Evolutionary conservation across 1,140 invertebrate species (phyloP), one percentile per base, ranked within the genome.

Genomic region (Globodera rostochiensis): DNA sequence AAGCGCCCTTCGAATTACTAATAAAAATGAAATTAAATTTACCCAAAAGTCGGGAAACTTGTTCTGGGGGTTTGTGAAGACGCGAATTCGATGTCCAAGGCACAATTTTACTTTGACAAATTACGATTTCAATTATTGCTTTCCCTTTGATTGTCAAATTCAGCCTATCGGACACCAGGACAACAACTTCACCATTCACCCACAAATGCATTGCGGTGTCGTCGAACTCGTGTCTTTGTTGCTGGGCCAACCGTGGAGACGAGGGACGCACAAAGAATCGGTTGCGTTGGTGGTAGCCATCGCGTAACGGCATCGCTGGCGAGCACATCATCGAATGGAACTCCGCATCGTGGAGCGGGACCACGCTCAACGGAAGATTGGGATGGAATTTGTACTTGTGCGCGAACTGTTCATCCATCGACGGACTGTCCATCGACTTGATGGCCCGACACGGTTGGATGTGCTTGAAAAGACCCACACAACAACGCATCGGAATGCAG

Each of bases 201-300:
- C 46, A 76, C 74, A 45, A 76, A 76, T 76, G 57, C 74, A 76
- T 76, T 8, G 74, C 74, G 46, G 57, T 76, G 19, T 76, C 74
- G 46, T 76, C 74, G 46, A 50, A 53, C 8, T 60, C 36, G 36
- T 57, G 47, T 66, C 74, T 57, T 3, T 76, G 57, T 57, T 76
- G 74, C 25, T 66, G 66, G 6, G 77, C 64, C 50, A 49, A 50
- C 66, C 25, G 77, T 11, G 64, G 77, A 7, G 19, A 25, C 5
- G 69, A 15, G 4, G 77, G 77, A 78, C 77, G 77, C 64, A 78
- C 77, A 69, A 69, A 78, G 46, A 78, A 78, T 45, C 77, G 46
- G 70, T 78, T 78, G 13, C 19, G 53, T 49, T 50, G 25, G 45
- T 45, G 53, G 46, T 25, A 25, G 15, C 74, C 49, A 11, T 71